Conservation (phyloP, 2,888 invertebrate species). For the Hirtodrosophila duncani region DNA sequence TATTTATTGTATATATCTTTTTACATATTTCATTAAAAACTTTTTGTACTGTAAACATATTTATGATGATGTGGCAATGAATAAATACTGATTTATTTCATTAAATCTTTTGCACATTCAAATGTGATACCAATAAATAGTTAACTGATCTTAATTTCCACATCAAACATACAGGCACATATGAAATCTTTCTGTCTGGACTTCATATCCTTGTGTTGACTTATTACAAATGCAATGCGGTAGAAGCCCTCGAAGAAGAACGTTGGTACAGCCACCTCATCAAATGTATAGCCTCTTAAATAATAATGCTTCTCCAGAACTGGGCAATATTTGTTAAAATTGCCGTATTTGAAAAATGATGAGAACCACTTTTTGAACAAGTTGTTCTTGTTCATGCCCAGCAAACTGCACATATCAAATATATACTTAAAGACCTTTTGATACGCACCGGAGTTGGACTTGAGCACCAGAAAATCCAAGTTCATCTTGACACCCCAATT, state of each 20-base stretch:
- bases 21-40: too few relatives aligned
- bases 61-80: too few relatives aligned
- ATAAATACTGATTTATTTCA: too few relatives aligned
- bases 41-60: too few relatives aligned
- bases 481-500: conserved; percentile 26
- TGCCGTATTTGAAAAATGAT: conserved; percentile 44
- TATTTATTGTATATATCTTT: too few relatives aligned
- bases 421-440: conserved; percentile 39
- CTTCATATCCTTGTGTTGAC: conserved; percentile 15
- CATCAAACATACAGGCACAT: conserved; percentile 20
- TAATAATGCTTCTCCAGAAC: conserved; percentile 36
- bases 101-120: too few relatives aligned
- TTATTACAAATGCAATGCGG: conserved; percentile 27
- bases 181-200: conserved; percentile 17
- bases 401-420: conserved; percentile 53
- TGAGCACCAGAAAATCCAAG: conserved; percentile 27
- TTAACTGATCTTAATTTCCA: conserved; percentile 45
- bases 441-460: background rate
- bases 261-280: conserved; percentile 30
- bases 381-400: conserved; percentile 28
- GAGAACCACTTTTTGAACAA: conserved; percentile 44
- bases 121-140: too few relatives aligned
- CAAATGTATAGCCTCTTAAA: conserved; percentile 33
- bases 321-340: conserved; percentile 51
- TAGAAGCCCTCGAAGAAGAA: conserved; percentile 42